Percentiles rank a stretch among this genome's conserved stretches.
phyloP scores from a whole-genome alignment of 1,140 invertebrate genomes.

The Macrostomum lignano region DNA sequence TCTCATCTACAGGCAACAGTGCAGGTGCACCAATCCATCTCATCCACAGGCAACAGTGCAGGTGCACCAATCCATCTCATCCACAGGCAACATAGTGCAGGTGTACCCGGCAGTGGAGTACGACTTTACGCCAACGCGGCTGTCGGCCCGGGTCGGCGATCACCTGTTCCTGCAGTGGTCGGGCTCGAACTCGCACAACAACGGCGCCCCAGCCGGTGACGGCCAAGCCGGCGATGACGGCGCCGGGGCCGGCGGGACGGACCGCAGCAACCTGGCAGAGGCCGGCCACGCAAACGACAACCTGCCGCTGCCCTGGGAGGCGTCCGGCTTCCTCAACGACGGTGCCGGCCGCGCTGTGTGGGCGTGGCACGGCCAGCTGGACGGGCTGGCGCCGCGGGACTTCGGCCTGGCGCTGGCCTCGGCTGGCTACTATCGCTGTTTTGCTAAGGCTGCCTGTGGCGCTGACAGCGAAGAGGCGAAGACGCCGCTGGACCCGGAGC shows the following conservation, averaged over 20 bases:
- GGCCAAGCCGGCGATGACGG: constrained; percentile 21
- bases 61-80: too few relatives aligned
- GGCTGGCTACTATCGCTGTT: constrained; percentile 18
- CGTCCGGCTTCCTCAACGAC: constrained; percentile 16
- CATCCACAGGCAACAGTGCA: too few relatives aligned
- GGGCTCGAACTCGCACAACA: constrained; percentile 26
- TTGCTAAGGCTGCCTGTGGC: neutral
- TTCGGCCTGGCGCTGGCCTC: constrained; percentile 19
- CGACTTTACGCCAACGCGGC: constrained; percentile 17
- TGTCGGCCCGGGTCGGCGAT: constrained; percentile 13
- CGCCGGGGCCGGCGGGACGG: constrained; percentile 20
- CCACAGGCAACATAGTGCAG: too few relatives aligned
- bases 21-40: too few relatives aligned
- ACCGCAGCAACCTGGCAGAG: constrained; percentile 22
- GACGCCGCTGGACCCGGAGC: neutral
- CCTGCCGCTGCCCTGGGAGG: constrained; percentile 19
- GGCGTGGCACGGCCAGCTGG: constrained; percentile 14
- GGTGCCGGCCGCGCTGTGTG: constrained; percentile 15
- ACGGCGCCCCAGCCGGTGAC: constrained; percentile 15
- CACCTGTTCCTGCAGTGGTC: constrained; percentile 20
- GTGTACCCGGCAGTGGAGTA: constrained; percentile 26
- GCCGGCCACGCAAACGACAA: constrained; percentile 15
- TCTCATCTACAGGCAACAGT: too few relatives aligned
- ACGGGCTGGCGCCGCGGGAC: constrained; percentile 11
- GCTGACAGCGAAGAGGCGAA: neutral